Conservation (phyloP, 2,797 vertebrate genomes). For the Alosa sapidissima region DNA sequence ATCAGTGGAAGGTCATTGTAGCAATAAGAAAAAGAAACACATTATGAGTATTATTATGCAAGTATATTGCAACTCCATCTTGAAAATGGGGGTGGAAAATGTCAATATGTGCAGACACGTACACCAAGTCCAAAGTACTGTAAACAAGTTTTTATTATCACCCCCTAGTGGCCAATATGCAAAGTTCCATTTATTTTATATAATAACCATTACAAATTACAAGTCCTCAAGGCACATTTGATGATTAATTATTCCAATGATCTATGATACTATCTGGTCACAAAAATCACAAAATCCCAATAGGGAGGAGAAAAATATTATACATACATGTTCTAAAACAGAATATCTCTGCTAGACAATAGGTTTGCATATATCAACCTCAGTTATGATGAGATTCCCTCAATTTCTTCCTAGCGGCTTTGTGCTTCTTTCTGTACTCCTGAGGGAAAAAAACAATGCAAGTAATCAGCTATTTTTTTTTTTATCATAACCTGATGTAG, state of each 20-base stretch:
- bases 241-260: background rate
- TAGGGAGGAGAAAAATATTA: background rate
- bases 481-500: background rate
- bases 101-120: background rate
- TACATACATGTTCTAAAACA: background rate
- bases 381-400: constrained; percentile 60
- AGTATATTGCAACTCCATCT: background rate
- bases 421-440: constrained; percentile 73
- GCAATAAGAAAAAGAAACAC: background rate
- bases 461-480: background rate
- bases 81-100: background rate
- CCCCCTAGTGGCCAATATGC: background rate
- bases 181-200: background rate
- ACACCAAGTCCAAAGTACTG: background rate
- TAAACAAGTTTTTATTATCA: background rate
- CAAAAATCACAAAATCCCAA: background rate
- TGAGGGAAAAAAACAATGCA: constrained; percentile 28
- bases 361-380: constrained; percentile 28
- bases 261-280: background rate
- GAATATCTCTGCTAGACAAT: background rate
- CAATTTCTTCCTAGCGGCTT: constrained; percentile 68
- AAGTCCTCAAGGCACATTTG: background rate
- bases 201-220: background rate
- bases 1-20: background rate
- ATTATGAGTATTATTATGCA: background rate